Evolutionary conservation across 1,140 invertebrate genomes (phyloP), one percentile per base, ranked within the genome.

Genomic region (Matsumurasca onukii): DNA sequence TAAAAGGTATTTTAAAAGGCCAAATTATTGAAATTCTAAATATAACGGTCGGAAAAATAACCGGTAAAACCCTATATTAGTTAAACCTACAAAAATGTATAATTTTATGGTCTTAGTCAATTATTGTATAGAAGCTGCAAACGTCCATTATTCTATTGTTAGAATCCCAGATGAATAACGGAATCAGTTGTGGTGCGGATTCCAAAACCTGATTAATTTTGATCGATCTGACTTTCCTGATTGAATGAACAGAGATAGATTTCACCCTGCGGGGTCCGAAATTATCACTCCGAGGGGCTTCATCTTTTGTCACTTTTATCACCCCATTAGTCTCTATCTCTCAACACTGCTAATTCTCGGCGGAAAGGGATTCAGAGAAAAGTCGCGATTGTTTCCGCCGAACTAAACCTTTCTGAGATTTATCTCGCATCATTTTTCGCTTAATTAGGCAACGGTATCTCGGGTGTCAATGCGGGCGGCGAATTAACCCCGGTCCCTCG

Each of bases 311-410:
- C 34, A 39, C 34, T 17, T 39, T 39, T 39, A 39, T 39, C 34
- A 9, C 5, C 34, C 34, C 34, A 39, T 39, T 39, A 39, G 34
- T 39, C 34, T 39, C 34, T 39, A 5, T 39, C 5, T 39, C 34
- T 39, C 17, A 17, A 9, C 55, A 59, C 55, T 59, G 55, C 55
- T 3, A 59, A 27, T 59, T 9, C 9, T 27, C n/a, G 5, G 5
- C 55, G 55, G 55, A 59, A 59, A 59, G 22, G 3, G 55, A 59
- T n/a, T n/a, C n/a, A n/a, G n/a, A n/a, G n/a, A 59, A 25, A 29
- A 59, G 24, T 59, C 55, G 55, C 55, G 55, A 59, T 59, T 52
- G 12, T 52, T 20, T 22, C 9, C 49, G 5, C 55, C 25, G 2
- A 29, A 29, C 55, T 22, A 22, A 22, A 22, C 55, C 55, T 59